Evolutionary conservation across 1,140 invertebrate genomes (phyloP).

Genomic region (Phymorhynchus buccinoides): DNA sequence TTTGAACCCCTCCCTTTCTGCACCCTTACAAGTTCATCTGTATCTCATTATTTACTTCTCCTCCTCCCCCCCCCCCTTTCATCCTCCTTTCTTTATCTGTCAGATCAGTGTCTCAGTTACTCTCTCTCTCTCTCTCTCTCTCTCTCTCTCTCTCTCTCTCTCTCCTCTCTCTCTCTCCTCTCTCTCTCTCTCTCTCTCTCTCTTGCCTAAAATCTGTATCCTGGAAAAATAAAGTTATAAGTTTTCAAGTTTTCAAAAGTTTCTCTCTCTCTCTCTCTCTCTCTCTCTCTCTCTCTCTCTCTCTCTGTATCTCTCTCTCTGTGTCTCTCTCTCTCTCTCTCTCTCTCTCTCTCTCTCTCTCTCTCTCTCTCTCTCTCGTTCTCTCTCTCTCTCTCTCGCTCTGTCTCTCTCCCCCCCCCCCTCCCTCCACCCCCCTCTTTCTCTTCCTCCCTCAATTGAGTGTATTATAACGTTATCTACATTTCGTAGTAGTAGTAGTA

Average conservation of each 20-base stretch:
- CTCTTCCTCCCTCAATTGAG: no score
- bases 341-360: constrained; percentile 25
- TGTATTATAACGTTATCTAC: no score
- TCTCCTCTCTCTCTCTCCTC: constrained; percentile 4
- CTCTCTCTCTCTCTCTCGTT: constrained; percentile 19
- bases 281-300: background rate
- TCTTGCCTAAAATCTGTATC: no score
- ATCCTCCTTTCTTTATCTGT: background rate
- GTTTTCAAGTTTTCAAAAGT: no score
- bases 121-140: constrained; percentile 23
- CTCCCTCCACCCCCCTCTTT: background rate
- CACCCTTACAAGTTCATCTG: no score
- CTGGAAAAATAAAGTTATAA: no score
- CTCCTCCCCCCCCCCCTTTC: no score
- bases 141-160: constrained; percentile 17
- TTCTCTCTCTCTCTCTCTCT: background rate
- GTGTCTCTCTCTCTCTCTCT: constrained; percentile 8
- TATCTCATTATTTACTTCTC: no score
- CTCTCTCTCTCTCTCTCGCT: background rate
- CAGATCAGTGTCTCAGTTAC: background rate
- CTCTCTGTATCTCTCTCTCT: background rate
- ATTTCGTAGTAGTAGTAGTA: no score
- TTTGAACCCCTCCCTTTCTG: no score
- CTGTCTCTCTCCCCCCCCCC: background rate
- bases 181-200: constrained; percentile 5